These are phyloP conservation scores for Pollenia griseotomentosa DNA, from an alignment of 2,888 invertebrate genomes.

Conservation along the genomic window DNA sequence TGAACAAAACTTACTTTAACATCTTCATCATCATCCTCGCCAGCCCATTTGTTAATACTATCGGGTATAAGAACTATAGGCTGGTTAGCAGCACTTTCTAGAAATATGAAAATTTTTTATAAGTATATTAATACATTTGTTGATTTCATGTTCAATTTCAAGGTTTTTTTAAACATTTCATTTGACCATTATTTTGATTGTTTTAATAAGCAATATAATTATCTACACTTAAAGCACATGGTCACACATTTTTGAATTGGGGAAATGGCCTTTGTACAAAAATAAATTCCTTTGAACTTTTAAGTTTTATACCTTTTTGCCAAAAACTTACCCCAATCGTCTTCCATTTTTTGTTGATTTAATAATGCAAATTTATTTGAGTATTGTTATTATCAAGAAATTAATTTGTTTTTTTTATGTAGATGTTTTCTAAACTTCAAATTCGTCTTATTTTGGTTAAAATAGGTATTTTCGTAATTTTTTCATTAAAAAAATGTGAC, in stretches of 20 bases:
- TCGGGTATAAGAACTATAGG: conserved; percentile 90
- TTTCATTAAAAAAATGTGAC: conserved; percentile 54
- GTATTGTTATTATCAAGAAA: not conserved
- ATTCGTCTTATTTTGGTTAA: conserved; percentile 56
- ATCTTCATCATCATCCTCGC: conserved; percentile 94
- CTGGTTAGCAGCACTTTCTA: conserved; percentile 83
- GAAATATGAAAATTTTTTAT: conserved; percentile 33
- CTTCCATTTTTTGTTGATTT: conserved; percentile 85
- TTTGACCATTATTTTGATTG: too few relatives aligned
- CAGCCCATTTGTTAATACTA: conserved; percentile 91
- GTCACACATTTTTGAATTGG: conserved; percentile 30
- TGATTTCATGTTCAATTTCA: conserved; percentile 47
- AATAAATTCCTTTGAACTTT: conserved; percentile 56
- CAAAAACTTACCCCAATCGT: conserved; percentile 88
- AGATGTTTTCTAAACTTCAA: conserved; percentile 1
- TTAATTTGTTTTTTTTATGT: not conserved
- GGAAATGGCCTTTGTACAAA: conserved; percentile 23
- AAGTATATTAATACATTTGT: not conserved
- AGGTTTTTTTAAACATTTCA: conserved; percentile 52
- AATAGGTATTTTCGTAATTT: conserved; percentile 31
- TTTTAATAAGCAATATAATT: not conserved
- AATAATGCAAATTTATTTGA: conserved; percentile 58
- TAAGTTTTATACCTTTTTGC: conserved; percentile 8
- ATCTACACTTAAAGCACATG: conserved; percentile 53
- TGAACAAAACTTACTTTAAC: conserved; percentile 87